Evolutionary conservation across 2,888 invertebrate genomes (phyloP).

Genomic region (Halictus quadricinctus): DNA sequence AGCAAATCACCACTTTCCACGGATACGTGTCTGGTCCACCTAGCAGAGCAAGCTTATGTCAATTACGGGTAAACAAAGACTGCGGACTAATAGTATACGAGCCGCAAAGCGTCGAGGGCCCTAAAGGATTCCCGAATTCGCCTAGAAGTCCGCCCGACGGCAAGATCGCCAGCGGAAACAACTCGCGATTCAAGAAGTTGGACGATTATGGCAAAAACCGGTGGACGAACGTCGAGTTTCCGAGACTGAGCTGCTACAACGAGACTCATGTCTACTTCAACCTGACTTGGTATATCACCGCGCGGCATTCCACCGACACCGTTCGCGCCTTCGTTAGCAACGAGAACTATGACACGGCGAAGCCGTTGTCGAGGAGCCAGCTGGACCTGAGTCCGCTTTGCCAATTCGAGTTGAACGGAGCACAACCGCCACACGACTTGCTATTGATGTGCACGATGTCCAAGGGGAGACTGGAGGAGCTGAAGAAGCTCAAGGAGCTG

Average conservation of each 20-base stretch:
- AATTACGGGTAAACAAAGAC: conserved; percentile 2
- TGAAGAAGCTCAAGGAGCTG: background rate
- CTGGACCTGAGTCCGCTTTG: conserved; percentile 31
- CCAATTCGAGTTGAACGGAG: background rate
- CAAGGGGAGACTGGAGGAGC: background rate
- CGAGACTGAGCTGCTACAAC: background rate
- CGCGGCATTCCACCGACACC: background rate
- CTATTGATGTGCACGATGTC: background rate
- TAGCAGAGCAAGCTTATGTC: conserved; percentile 31
- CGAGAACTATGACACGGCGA: background rate
- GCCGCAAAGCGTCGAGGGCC: conserved; percentile 41
- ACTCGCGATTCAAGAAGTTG: background rate
- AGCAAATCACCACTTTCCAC: background rate
- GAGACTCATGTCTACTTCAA: conserved; percentile 26
- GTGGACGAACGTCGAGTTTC: conserved; percentile 22
- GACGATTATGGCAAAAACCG: conserved; percentile 30
- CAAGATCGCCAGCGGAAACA: conserved; percentile 33
- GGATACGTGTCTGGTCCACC: conserved; percentile 18
- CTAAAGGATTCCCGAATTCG: conserved; percentile 17
- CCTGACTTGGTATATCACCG: conserved; percentile 16
- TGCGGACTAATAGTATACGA: conserved; percentile 28
- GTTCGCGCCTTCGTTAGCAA: conserved; percentile 17
- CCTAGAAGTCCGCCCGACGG: conserved; percentile 26
- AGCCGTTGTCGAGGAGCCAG: conserved; percentile 34
- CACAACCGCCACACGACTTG: background rate